Conservation (phyloP, 35 echinoderm and acorn worm genomes). For the Lytechinus variegatus region DNA sequence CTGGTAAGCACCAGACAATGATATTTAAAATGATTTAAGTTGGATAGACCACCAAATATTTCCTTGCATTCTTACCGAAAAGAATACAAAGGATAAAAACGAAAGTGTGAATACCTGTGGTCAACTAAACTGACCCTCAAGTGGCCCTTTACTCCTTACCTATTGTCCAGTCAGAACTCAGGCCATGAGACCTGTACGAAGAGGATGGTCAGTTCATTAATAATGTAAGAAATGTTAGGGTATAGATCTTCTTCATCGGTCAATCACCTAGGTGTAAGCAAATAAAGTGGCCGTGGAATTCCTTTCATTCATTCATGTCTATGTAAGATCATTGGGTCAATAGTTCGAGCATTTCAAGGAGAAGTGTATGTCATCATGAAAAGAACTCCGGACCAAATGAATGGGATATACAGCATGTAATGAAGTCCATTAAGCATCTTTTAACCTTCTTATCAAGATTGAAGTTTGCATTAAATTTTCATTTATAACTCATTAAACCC, state of each 20-base stretch:
- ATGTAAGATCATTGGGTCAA: neutral
- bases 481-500: neutral
- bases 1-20: neutral
- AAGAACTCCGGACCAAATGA: neutral
- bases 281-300: neutral
- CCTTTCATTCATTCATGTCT: constrained; percentile 11
- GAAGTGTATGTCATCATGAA: neutral
- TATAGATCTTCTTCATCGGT: neutral
- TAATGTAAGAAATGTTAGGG: neutral
- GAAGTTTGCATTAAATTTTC: neutral
- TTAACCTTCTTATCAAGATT: neutral
- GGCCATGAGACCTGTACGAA: neutral
- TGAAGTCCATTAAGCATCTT: neutral
- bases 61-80: neutral
- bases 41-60: neutral
- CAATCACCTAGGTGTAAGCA: neutral
- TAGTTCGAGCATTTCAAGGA: constrained; percentile 18
- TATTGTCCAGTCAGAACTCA: neutral
- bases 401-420: neutral
- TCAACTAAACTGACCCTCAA: neutral
- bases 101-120: neutral
- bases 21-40: neutral
- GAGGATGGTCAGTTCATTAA: constrained; percentile 2
- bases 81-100: neutral
- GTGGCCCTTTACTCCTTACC: neutral